A percentile compares a stretch with the other conserved stretches of the same genome.
Evolutionary conservation across 1,140 invertebrate genomes (phyloP).

Genomic region (Aradophagus sp.): DNA sequence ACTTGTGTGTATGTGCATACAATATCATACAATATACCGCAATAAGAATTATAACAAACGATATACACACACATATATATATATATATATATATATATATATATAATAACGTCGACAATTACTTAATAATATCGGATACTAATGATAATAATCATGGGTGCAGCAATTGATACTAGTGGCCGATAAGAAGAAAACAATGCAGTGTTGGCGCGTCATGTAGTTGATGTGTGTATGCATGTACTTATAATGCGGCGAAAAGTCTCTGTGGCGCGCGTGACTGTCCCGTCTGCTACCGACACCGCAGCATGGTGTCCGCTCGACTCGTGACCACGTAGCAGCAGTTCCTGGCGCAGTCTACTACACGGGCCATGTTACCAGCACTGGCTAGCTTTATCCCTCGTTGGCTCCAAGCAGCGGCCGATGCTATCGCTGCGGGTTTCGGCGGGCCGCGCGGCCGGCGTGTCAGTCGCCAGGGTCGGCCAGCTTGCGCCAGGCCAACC

Average conservation of each 20-base stretch:
- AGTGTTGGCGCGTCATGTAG: too few species aligned
- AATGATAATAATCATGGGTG: constrained; percentile 19
- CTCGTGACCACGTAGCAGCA: constrained; percentile 44
- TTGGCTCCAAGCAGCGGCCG: too few species aligned
- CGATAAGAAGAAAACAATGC: too few species aligned
- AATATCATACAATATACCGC: constrained; percentile 22
- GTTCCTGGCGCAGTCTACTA: not conserved
- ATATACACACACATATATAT: too few species aligned
- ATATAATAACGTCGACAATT: too few species aligned
- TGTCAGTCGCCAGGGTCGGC: constrained; percentile 75
- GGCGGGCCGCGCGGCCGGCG: constrained; percentile 56
- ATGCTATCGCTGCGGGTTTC: constrained; percentile 71
- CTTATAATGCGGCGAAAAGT: constrained; percentile 19
- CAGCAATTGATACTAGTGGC: too few species aligned
- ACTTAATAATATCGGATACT: constrained; percentile 4
- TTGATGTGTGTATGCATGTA: constrained; percentile 1
- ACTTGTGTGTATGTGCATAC: constrained; percentile 8
- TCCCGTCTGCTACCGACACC: constrained; percentile 75
- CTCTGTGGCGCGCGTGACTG: constrained; percentile 32
- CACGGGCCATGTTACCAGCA: constrained; percentile 22
- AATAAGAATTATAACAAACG: too few species aligned
- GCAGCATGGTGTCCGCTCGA: constrained; percentile 65
- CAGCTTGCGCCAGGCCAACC: constrained; percentile 72
- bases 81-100: too few species aligned
- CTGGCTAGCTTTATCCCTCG: too few species aligned